Evolutionary conservation across 2,113 vertebrate species (phyloP), one percentile per base, ranked within the genome.

Genomic region (Chascanopsetta lugubris): DNA sequence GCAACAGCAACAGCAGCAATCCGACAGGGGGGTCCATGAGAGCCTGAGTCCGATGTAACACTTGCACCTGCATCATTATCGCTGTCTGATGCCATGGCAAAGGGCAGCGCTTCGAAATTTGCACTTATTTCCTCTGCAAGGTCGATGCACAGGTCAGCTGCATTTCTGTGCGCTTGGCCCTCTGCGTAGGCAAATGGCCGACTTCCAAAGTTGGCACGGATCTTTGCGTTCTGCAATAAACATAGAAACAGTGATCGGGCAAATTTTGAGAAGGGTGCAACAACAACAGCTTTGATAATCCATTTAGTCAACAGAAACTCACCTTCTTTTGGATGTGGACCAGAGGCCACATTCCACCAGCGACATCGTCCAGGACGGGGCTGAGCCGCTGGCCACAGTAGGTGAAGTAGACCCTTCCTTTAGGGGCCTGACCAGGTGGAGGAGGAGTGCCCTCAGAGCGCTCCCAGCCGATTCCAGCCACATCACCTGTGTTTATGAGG

Each of bases 261-360:
- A 42, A 42, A n/a, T 42, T 42, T 42, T n/a, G n/a, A 18, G 6
- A n/a, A 42, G 38, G n/a, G 43, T 13, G 36, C 5, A 38, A 27
- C 4, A 42, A n/a, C 2, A 48, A 40, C 27, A 49, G 6, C 0
- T 18, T 22, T 11, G 5, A 22, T 43, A 5, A 6, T 20, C 2
- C 32, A 25, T 64, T 56, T n/a, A 43, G 15, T 8, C 27, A 46
- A 15, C 13, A 69, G 17, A 67, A 50, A 89, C 92, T 59, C 82
- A 91, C 97, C 94, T 99, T 98, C 86, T 99, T 99, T 82, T 99
- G 97, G 82, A 99, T 98, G 87, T 99, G 97, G 25, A 99, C 96
- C 48, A 99, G 91, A 0, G 97, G 97, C 97, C 97, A 99, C 97
- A 99, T 99, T 53, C 96, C 97, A 56, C 97, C 97, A 12, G 96